phyloP scores from a whole-genome alignment of 2,113 vertebrate genomes.

The Zapus hudsonius region DNA sequence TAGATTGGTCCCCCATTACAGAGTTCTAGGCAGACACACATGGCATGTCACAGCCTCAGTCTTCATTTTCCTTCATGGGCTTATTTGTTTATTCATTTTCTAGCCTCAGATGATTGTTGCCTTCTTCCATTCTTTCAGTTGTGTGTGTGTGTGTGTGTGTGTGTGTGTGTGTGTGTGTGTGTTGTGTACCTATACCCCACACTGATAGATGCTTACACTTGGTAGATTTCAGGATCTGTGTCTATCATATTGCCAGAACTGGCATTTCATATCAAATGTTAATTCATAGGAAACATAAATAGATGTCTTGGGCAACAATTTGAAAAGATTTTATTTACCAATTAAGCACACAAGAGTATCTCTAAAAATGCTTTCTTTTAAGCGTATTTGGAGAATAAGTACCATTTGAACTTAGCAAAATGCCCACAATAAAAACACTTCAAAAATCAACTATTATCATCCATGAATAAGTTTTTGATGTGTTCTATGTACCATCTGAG shows the following conservation, averaged over 20 bases:
- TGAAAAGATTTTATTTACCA: slow-evolving; percentile 28
- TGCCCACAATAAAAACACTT: slow-evolving; percentile 48
- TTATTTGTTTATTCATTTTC: not conserved
- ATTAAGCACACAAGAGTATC: not conserved
- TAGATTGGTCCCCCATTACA: not conserved
- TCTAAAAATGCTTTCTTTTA: not conserved
- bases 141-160: not conserved
- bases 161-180: not conserved
- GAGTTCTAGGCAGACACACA: not conserved
- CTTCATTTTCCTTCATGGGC: not conserved
- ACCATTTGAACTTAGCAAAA: slow-evolving; percentile 8
- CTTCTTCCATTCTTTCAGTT: not conserved
- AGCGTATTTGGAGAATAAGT: not conserved
- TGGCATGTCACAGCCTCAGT: not conserved
- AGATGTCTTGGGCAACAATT: not conserved
- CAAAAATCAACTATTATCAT: not conserved
- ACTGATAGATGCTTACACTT: not conserved
- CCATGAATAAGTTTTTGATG: not conserved
- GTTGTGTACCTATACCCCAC: not conserved
- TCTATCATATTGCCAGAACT: slow-evolving; percentile 4
- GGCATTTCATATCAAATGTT: not conserved
- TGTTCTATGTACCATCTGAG: not conserved
- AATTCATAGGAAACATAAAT: slow-evolving; percentile 19
- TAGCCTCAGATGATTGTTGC: not conserved
- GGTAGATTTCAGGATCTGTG: not conserved